A percentile compares a stretch with the other conserved stretches of the same genome.
These are phyloP conservation scores for Acrobasis repandana DNA, from an alignment of 2,888 invertebrate species.

Conservation along the genomic window DNA sequence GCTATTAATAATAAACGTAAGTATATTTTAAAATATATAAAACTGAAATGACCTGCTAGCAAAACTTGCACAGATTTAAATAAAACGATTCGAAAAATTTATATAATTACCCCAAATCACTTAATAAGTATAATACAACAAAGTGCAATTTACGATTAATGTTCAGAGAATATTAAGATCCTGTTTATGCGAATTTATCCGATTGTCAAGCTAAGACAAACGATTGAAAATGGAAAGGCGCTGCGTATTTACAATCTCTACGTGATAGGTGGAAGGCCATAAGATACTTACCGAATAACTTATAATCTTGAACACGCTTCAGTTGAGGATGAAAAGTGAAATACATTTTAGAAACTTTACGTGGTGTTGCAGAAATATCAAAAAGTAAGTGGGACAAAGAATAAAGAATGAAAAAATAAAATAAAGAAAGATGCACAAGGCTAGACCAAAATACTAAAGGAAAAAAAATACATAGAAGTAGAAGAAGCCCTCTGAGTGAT, in stretches of 20 bases:
- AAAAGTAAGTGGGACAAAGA: too few relatives aligned
- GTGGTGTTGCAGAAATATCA: too few relatives aligned
- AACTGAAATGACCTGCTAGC: too few relatives aligned
- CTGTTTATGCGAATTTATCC: conserved; percentile 11
- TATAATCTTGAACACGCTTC: not conserved
- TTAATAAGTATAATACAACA: not conserved
- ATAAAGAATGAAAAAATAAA: too few relatives aligned
- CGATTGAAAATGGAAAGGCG: conserved; percentile 4
- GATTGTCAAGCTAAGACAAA: conserved; percentile 15
- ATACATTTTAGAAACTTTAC: not conserved
- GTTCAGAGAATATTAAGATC: conserved; percentile 2
- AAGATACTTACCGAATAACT: conserved; percentile 18
- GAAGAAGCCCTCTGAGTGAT: too few relatives aligned
- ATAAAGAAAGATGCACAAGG: too few relatives aligned
- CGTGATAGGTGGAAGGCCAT: conserved; percentile 22
- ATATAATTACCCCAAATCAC: not conserved
- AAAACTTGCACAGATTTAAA: too few relatives aligned
- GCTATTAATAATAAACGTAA: too few relatives aligned
- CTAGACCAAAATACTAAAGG: too few relatives aligned
- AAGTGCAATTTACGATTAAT: conserved; percentile 5
- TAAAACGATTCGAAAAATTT: too few relatives aligned
- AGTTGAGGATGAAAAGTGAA: not conserved
- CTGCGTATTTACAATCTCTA: conserved; percentile 4
- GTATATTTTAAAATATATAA: too few relatives aligned
- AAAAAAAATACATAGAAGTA: too few relatives aligned